phyloP scores from a whole-genome alignment of 2,113 vertebrate species.

The Neolamprologus caudopunctatus region DNA sequence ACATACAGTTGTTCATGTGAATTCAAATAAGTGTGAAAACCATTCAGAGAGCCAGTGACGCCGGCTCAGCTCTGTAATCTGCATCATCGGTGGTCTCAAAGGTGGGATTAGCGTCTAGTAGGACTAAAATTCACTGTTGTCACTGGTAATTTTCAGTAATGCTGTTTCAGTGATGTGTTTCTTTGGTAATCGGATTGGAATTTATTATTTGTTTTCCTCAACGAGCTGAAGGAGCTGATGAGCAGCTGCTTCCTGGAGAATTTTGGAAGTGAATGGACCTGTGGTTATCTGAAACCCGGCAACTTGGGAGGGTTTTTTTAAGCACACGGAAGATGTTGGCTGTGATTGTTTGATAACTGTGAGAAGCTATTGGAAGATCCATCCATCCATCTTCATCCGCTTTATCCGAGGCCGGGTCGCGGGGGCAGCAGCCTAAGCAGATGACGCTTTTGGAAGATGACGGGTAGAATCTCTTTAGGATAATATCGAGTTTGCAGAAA shows the following conservation, averaged over 20 bases:
- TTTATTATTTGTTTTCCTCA: background rate
- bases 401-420: too few relatives aligned
- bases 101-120: background rate
- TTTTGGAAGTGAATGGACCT: background rate
- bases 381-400: too few relatives aligned
- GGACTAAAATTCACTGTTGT: background rate
- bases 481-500: background rate
- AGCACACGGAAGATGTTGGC: background rate
- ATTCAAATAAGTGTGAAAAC: background rate
- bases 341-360: background rate
- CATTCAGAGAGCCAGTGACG: background rate
- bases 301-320: background rate
- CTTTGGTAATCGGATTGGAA: background rate
- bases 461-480: background rate
- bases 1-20: background rate
- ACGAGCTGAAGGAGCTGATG: background rate
- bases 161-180: background rate
- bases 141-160: background rate
- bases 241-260: background rate
- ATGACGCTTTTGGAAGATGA: background rate
- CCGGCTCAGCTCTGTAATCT: background rate
- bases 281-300: background rate
- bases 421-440: too few relatives aligned
- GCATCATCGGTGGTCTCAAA: background rate
- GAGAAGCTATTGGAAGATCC: background rate